Evolutionary conservation across 2,888 invertebrate genomes (phyloP), one percentile per base, ranked within the genome.

Genomic region (Therioaphis trifolii): DNA sequence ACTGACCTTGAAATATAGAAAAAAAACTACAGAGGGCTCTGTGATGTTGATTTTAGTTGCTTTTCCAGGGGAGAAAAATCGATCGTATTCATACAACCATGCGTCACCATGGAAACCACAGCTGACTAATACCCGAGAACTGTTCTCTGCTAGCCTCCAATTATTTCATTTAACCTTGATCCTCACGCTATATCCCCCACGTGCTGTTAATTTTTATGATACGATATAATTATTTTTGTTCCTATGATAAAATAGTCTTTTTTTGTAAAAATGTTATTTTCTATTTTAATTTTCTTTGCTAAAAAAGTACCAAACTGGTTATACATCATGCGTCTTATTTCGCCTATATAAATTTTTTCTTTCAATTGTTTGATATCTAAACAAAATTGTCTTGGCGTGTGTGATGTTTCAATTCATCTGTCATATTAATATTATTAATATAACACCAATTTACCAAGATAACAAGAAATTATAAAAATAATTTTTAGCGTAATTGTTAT

Each of bases 21-120:
- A 66, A 71, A 66, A 66, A 66, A 77, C 29, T 66, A 35, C 71
- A 61, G 80, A 80, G 80, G 80, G 80, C 49, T 66, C 15, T 29
- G 49, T 5, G 11, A 35, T 76, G 77, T 77, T 66, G 49, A 77
- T 66, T 77, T 80, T 14, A 46, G 55, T 69, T 71, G 69, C 58
- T 80, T 80, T 58, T 55, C 71, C 71, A 35, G 46, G 80, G 80
- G 80, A 80, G 80, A 80, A 80, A 80, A 80, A 80, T 80, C 80
- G 80, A 80, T 80, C 55, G 80, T 69, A 21, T 27, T 46, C 40
- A 43, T 49, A 71, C 71, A 49, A 76, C 76, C 69, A 77, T 46
- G 80, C 80, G 80, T 80, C 61, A 72, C 80, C 80, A 80, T 80
- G 58, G 35, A 52, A 68, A 80, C 80, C 61, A 77, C 77, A 77